phyloP scores from a whole-genome alignment of 2,797 vertebrate genomes.

The Anableps anableps region DNA sequence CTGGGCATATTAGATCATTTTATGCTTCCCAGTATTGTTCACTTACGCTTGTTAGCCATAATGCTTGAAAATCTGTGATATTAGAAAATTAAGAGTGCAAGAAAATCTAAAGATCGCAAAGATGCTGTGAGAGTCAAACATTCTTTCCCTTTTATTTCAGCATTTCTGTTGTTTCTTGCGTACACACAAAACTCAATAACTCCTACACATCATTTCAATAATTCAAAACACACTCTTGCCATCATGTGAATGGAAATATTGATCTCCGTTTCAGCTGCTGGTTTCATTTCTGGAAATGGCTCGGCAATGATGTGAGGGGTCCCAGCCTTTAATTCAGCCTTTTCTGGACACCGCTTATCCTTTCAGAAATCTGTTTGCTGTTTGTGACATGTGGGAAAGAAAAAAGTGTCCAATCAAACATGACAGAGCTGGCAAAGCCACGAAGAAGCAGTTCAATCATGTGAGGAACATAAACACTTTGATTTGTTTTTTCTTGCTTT shows the following conservation, averaged over 20 bases:
- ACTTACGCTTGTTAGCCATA: not conserved
- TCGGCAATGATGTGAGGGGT: conserved; percentile 25
- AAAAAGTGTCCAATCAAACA: conserved; percentile 1
- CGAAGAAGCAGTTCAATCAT: conserved; percentile 28
- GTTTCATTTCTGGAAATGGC: conserved; percentile 29
- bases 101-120: not conserved
- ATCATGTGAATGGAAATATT: conserved; percentile 64
- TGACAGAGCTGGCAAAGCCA: not conserved
- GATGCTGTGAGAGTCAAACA: not conserved
- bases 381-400: conserved; percentile 21
- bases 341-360: conserved; percentile 15
- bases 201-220: conserved; percentile 46
- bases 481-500: conserved; percentile 16
- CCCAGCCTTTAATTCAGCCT: conserved; percentile 41
- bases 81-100: not conserved
- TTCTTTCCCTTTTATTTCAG: not conserved
- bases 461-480: conserved; percentile 21
- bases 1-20: not conserved
- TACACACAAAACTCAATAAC: conserved; percentile 5
- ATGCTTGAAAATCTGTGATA: not conserved
- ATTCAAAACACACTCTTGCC: conserved; percentile 57
- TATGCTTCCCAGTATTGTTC: not conserved
- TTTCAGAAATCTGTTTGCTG: conserved; percentile 1
- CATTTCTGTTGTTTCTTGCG: not conserved
- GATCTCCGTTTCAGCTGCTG: conserved; percentile 41